These are phyloP conservation scores for Hirtodrosophila histrioides DNA, from an alignment of 2,888 invertebrate genomes.

Conservation along the genomic window DNA sequence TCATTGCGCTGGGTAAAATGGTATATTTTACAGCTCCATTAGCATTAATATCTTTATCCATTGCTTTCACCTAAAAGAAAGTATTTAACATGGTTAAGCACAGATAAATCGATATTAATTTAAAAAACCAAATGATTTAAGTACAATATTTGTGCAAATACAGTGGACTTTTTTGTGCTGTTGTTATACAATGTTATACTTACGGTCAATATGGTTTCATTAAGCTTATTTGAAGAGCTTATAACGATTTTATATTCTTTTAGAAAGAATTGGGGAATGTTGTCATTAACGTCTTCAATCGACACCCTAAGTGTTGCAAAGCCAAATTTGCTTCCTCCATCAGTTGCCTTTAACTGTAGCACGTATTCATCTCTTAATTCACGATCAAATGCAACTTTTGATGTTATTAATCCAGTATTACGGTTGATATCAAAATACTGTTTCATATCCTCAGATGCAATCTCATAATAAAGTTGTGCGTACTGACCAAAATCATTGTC, in stretches of 20 bases:
- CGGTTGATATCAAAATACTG: conserved; percentile 91
- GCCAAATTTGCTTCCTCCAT: conserved; percentile 91
- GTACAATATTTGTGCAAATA: no score
- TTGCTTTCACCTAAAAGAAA: conserved; percentile 87
- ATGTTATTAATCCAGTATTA: conserved; percentile 88
- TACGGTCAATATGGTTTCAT: conserved; percentile 87
- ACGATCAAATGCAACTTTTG: conserved; percentile 89
- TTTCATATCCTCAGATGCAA: conserved; percentile 89
- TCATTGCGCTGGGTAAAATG: conserved; percentile 88
- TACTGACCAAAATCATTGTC: conserved; percentile 93
- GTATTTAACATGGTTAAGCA: conserved; percentile 6
- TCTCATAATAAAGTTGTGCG: conserved; percentile 90
- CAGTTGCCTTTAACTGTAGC: conserved; percentile 92
- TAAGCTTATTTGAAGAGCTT: conserved; percentile 86
- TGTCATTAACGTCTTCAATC: conserved; percentile 93
- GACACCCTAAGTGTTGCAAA: conserved; percentile 91
- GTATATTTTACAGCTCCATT: conserved; percentile 90
- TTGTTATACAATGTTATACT: conserved; percentile 26
- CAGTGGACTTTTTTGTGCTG: no score
- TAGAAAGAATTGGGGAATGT: conserved; percentile 90
- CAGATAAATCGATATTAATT: not conserved
- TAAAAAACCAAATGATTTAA: no score
- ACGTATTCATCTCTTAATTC: conserved; percentile 89
- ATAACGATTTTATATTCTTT: conserved; percentile 91
- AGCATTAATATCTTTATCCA: conserved; percentile 91